A percentile compares a stretch with the other conserved stretches of the same genome.
These are phyloP conservation scores for Metacarcinus magister DNA, from an alignment of 2,888 invertebrate species.

Conservation along the genomic window DNA sequence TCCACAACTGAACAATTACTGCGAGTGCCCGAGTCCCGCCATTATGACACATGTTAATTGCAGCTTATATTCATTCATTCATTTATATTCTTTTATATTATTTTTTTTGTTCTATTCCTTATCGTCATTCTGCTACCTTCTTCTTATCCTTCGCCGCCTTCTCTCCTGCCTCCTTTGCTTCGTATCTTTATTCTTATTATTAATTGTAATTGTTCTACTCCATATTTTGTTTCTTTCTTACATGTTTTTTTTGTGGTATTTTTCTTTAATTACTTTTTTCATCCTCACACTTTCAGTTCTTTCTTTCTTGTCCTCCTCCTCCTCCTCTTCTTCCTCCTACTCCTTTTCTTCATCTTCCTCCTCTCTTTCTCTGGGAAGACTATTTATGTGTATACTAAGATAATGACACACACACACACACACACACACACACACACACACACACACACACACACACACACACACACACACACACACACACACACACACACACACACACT, in stretches of 20 bases:
- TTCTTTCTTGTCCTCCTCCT: not conserved
- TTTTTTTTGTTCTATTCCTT: no score
- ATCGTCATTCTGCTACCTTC: no score
- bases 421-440: constrained; percentile 9
- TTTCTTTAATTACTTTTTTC: not conserved
- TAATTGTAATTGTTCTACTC: no score
- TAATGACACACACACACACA: constrained; percentile 19
- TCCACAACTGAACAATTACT: not conserved
- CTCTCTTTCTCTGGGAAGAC: not conserved
- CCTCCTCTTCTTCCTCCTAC: not conserved
- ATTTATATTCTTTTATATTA: no score
- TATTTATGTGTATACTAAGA: not conserved
- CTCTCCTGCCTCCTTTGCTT: no score
- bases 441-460: not conserved
- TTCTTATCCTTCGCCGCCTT: no score
- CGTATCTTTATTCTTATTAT: no score
- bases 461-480: constrained; percentile 36
- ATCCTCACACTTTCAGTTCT: not conserved
- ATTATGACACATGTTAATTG: not conserved
- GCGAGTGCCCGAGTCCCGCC: not conserved
- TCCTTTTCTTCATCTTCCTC: not conserved
- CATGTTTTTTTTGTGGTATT: not conserved
- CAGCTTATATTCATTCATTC: not conserved
- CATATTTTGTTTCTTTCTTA: not conserved
- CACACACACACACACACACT: constrained; percentile 48